Conservation (phyloP, 2,888 invertebrate species). For the Synergus laeviventris region DNA sequence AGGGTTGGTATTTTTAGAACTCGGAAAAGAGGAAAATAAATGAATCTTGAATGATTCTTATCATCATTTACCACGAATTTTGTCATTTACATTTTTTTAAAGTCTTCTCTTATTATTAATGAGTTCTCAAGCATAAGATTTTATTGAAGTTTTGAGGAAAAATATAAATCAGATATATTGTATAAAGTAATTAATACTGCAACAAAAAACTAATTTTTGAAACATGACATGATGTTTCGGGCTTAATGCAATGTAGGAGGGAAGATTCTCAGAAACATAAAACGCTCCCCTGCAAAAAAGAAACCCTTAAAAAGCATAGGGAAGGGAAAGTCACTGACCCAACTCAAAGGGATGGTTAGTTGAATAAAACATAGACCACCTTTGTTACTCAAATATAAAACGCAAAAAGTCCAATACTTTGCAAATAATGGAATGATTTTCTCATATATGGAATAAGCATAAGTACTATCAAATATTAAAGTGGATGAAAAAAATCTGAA, state of each 20-base stretch:
- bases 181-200: background rate
- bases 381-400: constrained; percentile 21
- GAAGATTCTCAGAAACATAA: constrained; percentile 15
- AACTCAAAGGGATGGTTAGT: constrained; percentile 33
- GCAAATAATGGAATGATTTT: constrained; percentile 10
- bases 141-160: too few species aligned
- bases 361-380: constrained; percentile 25
- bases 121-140: background rate
- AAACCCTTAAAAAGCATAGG: constrained; percentile 29
- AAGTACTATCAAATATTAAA: background rate
- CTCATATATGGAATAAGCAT: background rate
- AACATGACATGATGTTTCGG: constrained; percentile 1
- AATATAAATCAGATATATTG: too few species aligned
- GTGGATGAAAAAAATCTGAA: background rate
- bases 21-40: background rate
- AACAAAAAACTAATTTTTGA: background rate
- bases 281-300: constrained; percentile 14
- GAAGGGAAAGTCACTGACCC: constrained; percentile 31
- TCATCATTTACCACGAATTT: background rate
- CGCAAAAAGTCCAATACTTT: background rate
- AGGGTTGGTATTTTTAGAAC: background rate
- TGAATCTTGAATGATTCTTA: background rate
- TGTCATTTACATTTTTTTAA: background rate
- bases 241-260: background rate
- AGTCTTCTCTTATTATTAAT: background rate